These are phyloP conservation scores for Sebastes oblongus DNA, from an alignment of 2,797 vertebrate species.

Conservation along the genomic window DNA sequence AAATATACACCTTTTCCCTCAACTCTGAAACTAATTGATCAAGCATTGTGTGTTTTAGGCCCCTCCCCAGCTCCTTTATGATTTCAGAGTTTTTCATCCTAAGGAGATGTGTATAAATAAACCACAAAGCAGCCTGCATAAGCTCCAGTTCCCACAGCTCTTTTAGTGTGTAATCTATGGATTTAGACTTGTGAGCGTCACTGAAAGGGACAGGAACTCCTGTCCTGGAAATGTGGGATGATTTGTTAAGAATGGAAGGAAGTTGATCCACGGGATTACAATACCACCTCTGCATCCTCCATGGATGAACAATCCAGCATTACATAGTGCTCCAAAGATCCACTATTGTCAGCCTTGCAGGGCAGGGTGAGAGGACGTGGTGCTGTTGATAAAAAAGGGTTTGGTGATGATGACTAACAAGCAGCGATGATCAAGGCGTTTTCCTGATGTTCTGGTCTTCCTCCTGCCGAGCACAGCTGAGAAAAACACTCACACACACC, in stretches of 20 bases:
- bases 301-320: slow-evolving; percentile 57
- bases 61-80: not conserved
- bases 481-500: slow-evolving; percentile 50
- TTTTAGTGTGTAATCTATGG: slow-evolving; percentile 56
- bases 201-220: slow-evolving; percentile 53
- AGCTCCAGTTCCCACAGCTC: slow-evolving; percentile 50
- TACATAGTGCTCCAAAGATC: slow-evolving; percentile 55
- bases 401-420: slow-evolving; percentile 41
- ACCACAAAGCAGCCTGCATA: slow-evolving; percentile 16
- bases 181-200: slow-evolving; percentile 58
- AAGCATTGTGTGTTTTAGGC: not conserved
- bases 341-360: slow-evolving; percentile 49
- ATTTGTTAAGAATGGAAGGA: slow-evolving; percentile 79
- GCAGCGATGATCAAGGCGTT: slow-evolving; percentile 53
- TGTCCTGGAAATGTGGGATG: slow-evolving; percentile 69
- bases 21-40: not conserved
- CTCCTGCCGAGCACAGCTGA: slow-evolving; percentile 65
- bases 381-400: slow-evolving; percentile 57
- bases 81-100: slow-evolving; percentile 6
- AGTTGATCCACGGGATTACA: slow-evolving; percentile 71
- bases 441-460: slow-evolving; percentile 37
- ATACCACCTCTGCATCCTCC: slow-evolving; percentile 74
- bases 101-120: not conserved
- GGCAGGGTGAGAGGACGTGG: slow-evolving; percentile 50
- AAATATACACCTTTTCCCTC: not conserved